phyloP scores from a whole-genome alignment of 1,140 invertebrate genomes.

The Temnothorax nylanderi region DNA sequence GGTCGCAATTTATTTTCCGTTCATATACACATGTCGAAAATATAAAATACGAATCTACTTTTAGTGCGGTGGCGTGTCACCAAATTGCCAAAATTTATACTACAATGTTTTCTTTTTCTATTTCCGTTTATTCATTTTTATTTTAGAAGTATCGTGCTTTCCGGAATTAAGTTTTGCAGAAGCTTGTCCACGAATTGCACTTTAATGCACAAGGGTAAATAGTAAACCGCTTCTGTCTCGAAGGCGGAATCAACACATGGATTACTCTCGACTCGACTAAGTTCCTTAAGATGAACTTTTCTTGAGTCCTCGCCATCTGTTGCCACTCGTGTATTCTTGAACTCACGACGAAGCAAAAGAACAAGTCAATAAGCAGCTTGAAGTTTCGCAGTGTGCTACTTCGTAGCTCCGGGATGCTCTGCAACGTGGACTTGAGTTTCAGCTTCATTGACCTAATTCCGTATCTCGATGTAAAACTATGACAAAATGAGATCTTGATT shows the following conservation, averaged over 20 bases:
- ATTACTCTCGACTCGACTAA: constrained; percentile 39
- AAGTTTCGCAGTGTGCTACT: constrained; percentile 37
- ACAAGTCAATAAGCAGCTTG: constrained; percentile 61
- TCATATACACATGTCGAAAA: neutral
- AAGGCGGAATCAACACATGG: constrained; percentile 34
- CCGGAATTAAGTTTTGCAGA: constrained; percentile 7
- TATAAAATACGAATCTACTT: neutral
- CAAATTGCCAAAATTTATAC: neutral
- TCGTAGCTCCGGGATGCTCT: constrained; percentile 18
- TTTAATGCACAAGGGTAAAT: constrained; percentile 34
- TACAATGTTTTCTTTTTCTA: neutral
- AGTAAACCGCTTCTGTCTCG: constrained; percentile 30
- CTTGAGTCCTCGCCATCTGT: constrained; percentile 50
- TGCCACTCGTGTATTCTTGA: constrained; percentile 52
- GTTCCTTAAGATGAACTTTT: constrained; percentile 57
- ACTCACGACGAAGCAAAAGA: constrained; percentile 49
- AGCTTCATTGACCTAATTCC: constrained; percentile 50
- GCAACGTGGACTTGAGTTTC: constrained; percentile 36
- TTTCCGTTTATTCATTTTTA: neutral
- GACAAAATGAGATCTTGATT: neutral
- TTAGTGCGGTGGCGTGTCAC: neutral
- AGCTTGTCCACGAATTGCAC: constrained; percentile 9
- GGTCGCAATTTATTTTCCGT: neutral
- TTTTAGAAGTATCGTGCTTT: neutral
- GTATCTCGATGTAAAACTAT: constrained; percentile 1